Conservation (phyloP, 2,888 invertebrate genomes). For the Pachymerium ferrugineum region DNA sequence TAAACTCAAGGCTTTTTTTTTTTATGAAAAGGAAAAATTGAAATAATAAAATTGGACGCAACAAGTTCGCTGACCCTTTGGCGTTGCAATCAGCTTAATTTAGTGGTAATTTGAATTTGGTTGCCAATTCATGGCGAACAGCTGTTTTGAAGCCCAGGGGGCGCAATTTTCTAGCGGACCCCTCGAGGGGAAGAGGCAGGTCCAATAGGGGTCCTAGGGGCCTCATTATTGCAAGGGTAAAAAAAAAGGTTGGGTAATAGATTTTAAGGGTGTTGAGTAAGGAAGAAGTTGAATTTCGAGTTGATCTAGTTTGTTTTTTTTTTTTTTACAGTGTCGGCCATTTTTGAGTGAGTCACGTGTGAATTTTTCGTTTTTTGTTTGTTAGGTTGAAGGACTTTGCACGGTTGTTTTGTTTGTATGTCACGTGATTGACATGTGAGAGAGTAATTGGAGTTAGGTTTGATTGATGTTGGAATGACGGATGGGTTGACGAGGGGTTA, state of each 20-base stretch:
- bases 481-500: background rate
- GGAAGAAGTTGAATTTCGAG: too few species aligned
- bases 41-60: background rate
- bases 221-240: background rate
- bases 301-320: too few species aligned
- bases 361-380: background rate
- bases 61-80: slow-evolving; percentile 23
- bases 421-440: slow-evolving; percentile 23
- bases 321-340: too few species aligned
- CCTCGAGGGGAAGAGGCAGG: background rate
- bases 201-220: slow-evolving; percentile 2
- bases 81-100: slow-evolving; percentile 23
- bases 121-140: slow-evolving; percentile 6
- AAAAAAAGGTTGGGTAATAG: background rate
- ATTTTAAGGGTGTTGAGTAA: background rate
- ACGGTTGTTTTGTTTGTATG: background rate
- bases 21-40: background rate
- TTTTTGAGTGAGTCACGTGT: background rate
- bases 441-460: background rate
- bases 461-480: background rate
- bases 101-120: slow-evolving; percentile 22
- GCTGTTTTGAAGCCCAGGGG: background rate
- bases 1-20: background rate
- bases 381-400: background rate
- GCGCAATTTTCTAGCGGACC: background rate